phyloP scores from a whole-genome alignment of 53 echinoderm and acorn worm genomes.

The Mesocentrotus franciscanus region DNA sequence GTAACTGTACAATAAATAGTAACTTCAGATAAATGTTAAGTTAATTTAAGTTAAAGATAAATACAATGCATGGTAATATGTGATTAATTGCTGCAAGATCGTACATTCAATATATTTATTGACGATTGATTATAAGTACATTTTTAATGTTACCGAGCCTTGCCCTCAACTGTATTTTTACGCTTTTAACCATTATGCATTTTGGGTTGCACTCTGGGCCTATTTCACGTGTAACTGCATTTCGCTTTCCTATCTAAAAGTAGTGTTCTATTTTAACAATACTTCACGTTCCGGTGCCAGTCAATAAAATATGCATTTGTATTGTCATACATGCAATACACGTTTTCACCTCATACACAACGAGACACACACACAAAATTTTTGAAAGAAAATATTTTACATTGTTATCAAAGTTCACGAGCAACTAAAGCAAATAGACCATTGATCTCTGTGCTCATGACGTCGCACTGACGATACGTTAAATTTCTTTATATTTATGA shows the following conservation, averaged over 20 bases:
- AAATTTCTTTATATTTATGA: not conserved
- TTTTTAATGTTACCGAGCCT: too few relatives aligned
- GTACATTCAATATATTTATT: too few relatives aligned
- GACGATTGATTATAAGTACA: too few relatives aligned
- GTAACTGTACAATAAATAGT: too few relatives aligned
- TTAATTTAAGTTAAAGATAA: too few relatives aligned
- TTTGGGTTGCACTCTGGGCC: too few relatives aligned
- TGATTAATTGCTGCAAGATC: too few relatives aligned
- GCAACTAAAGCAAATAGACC: not conserved
- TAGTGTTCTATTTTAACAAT: not conserved
- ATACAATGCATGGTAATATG: too few relatives aligned
- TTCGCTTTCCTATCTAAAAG: not conserved
- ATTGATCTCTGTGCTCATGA: not conserved
- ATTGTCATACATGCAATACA: not conserved
- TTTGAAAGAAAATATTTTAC: constrained; percentile 4
- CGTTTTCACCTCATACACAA: not conserved
- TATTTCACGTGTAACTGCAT: too few relatives aligned
- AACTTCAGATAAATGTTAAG: too few relatives aligned
- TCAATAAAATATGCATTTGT: not conserved
- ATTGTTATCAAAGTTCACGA: constrained; percentile 29
- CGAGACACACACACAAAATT: not conserved
- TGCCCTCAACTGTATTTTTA: too few relatives aligned
- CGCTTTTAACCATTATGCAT: too few relatives aligned
- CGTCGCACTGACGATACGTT: not conserved
- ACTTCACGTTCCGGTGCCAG: not conserved